Percentiles rank a stretch among this genome's conserved stretches.
These are phyloP conservation scores for Rhincodon typus DNA, from an alignment of 2,797 vertebrate species.

Conservation along the genomic window DNA sequence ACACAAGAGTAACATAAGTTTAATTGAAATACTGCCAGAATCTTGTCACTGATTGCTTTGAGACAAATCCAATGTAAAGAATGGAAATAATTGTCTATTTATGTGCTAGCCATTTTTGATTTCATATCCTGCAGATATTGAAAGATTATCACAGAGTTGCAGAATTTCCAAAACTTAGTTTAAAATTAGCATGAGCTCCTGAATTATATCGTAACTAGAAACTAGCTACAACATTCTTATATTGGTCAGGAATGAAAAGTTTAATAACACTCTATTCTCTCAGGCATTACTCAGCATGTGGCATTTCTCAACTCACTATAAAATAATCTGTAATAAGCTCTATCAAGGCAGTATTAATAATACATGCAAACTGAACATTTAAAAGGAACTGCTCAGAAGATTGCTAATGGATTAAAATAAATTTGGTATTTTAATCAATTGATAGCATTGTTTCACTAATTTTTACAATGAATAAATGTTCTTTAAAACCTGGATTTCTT, in stretches of 20 bases:
- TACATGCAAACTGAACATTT: constrained; percentile 1
- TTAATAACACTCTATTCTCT: not conserved
- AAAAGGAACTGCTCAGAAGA: constrained; percentile 18
- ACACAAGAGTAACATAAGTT: not conserved
- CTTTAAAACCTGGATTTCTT: not conserved
- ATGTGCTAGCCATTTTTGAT: not conserved
- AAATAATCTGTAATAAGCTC: constrained; percentile 19
- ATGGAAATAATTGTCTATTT: not conserved
- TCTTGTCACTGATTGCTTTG: not conserved
- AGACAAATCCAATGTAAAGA: not conserved
- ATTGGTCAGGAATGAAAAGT: constrained; percentile 1
- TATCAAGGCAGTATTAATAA: constrained; percentile 17
- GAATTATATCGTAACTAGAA: not conserved
- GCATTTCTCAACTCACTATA: not conserved
- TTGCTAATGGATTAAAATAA: constrained; percentile 28
- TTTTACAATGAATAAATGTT: not conserved
- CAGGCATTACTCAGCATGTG: not conserved
- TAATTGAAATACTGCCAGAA: constrained; percentile 2
- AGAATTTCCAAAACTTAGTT: not conserved
- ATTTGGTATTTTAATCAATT: constrained; percentile 19
- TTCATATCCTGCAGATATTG: not conserved
- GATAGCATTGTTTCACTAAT: not conserved
- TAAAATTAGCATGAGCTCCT: not conserved
- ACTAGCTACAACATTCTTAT: not conserved
- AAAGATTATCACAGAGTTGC: not conserved